These are phyloP conservation scores for Teleogryllus occipitalis DNA, from an alignment of 1,140 invertebrate species.

Conservation along the genomic window DNA sequence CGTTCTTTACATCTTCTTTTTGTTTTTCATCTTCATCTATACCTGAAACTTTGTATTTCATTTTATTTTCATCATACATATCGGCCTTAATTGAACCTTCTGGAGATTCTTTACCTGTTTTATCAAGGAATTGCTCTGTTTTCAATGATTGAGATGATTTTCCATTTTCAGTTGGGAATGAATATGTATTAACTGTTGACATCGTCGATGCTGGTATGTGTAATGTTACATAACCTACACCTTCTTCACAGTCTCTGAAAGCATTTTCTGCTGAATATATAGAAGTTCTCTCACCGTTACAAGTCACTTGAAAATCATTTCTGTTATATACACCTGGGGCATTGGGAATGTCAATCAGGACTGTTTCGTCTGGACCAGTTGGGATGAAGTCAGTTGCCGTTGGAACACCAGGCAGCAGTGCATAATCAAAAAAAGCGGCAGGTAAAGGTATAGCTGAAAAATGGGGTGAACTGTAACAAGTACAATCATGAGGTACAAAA, in stretches of 20 bases:
- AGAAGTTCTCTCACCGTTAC: not conserved
- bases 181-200: not conserved
- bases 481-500: not conserved
- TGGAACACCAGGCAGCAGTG: not conserved
- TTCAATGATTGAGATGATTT: not conserved
- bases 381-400: not conserved
- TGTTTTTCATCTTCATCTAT: not conserved
- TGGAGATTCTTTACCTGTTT: not conserved
- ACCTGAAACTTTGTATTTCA: not conserved
- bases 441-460: not conserved
- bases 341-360: not conserved
- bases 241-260: constrained; percentile 6
- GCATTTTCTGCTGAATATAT: not conserved
- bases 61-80: not conserved
- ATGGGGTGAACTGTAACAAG: not conserved
- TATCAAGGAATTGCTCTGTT: not conserved
- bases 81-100: not conserved
- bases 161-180: not conserved
- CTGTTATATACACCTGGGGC: not conserved
- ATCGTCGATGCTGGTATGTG: constrained; percentile 7
- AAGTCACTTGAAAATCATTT: not conserved
- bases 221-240: not conserved
- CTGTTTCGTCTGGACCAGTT: not conserved
- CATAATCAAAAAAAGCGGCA: not conserved
- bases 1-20: not conserved